Base-by-base conservation (phyloP, 1,140 invertebrate genomes). In the Drosophila nasuta region DNA sequence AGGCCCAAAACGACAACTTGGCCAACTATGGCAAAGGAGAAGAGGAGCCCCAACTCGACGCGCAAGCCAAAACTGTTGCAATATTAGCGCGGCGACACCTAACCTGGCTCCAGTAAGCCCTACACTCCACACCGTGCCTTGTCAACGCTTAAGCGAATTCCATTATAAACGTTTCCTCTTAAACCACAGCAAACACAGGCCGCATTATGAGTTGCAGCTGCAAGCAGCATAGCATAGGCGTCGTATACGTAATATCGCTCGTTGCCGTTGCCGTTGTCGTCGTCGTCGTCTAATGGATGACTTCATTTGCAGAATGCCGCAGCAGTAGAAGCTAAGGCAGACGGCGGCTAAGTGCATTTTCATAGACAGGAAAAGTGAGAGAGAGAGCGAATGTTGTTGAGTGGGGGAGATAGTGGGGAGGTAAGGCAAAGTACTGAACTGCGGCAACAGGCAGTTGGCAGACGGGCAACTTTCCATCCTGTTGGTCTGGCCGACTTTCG, bases 161-260 rank as follows among this genome's bases (percentile, higher is more conserved):
- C 85, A 89, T 88, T 89, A 89, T 88, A 88, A 88, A 81, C 83
- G 83, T 59, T 88, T 88, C 85, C 83, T 85, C 73, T 89, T 83
- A 89, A 81, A 80, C 80, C 83, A 70, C 83, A 88, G 49, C 70
- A 83, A 88, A 89, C 63, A 78, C 70, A 48, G 41, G 6, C 52
- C 43, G 67, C 85, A 88, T 83, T 88, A 88, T 82, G 76, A 82
- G 70, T 58, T 73, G 73, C 45, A 59, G 13, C 20, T 15, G 28
- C 8, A 41, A 11, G 38, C 56, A 25, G 6, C 64, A 35, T 4
- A 13, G 41, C 20, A 54, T 51, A 83, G 69, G 73, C 60, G 74
- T 77, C 81, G 74, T 85, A 85, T 85, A 85, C 81, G 75, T 86
- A 86, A 86, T 54, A 52, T 52, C 38, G 48, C 4, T 25, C 56